Conservation (phyloP, 2,113 vertebrate genomes). For the Nesoenas mayeri region DNA sequence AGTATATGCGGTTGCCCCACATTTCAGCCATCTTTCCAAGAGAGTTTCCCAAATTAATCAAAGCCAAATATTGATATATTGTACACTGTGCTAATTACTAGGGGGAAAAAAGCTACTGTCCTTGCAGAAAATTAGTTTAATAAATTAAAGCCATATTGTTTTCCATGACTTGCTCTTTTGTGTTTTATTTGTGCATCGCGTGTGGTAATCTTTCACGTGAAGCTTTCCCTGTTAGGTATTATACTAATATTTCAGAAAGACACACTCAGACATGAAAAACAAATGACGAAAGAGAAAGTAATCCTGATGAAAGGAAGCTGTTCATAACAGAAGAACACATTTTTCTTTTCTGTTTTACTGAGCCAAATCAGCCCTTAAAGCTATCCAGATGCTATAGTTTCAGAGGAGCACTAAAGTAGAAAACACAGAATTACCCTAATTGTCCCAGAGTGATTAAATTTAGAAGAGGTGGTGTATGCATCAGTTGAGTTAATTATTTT, state of each 20-base stretch:
- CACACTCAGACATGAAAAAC: background rate
- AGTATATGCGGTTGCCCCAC: background rate
- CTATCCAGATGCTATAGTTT: constrained; percentile 60
- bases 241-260: background rate
- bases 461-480: constrained; percentile 12
- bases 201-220: background rate
- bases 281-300: background rate
- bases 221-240: background rate
- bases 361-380: constrained; percentile 52
- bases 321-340: background rate
- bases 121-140: background rate
- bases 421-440: constrained; percentile 66
- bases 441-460: constrained; percentile 52
- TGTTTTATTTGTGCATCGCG: background rate
- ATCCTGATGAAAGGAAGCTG: background rate
- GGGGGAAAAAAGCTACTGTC: background rate
- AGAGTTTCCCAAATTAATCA: background rate
- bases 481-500: background rate
- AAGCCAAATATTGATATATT: background rate
- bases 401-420: constrained; percentile 50
- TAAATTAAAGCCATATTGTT: background rate
- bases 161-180: background rate
- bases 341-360: constrained; percentile 23
- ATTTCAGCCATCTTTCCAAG: background rate
- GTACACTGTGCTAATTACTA: background rate